A percentile compares a stretch with the other conserved stretches of the same genome.
phyloP scores from a whole-genome alignment of 2,113 vertebrate species.

The Cranoglanis bouderius region DNA sequence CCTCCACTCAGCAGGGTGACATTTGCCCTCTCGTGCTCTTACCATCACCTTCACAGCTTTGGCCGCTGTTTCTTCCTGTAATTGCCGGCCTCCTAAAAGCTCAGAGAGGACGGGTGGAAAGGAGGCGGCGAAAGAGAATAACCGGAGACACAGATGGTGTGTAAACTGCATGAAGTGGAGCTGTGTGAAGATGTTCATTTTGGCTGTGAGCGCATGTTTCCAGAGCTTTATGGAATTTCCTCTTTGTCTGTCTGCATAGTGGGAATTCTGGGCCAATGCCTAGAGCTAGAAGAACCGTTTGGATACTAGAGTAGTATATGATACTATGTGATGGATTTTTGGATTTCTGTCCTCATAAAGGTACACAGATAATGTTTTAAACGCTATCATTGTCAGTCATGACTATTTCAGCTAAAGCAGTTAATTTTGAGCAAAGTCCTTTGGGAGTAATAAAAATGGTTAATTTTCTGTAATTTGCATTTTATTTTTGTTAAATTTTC shows the following conservation, averaged over 20 bases:
- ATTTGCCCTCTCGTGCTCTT: slow-evolving; percentile 15
- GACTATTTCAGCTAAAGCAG: background rate
- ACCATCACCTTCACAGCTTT: slow-evolving; percentile 12
- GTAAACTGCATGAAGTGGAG: background rate
- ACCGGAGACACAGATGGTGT: background rate
- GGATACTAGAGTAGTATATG: background rate
- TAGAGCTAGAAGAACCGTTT: background rate
- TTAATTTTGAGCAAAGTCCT: background rate
- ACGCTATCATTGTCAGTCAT: background rate
- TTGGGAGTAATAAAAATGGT: background rate
- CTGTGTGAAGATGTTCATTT: background rate
- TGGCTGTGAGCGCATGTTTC: background rate
- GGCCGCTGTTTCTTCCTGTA: slow-evolving; percentile 15
- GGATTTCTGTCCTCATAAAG: background rate
- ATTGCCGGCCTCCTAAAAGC: slow-evolving; percentile 33
- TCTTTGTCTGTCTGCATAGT: background rate
- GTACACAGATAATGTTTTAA: background rate
- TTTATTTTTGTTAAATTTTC: background rate
- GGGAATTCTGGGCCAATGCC: background rate
- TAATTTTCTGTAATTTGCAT: background rate
- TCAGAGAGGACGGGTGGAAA: background rate
- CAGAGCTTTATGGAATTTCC: slow-evolving; percentile 1
- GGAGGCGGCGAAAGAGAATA: background rate
- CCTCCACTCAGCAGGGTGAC: slow-evolving; percentile 16
- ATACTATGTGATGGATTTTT: background rate